Conservation (phyloP, 2,113 vertebrate species). For the Hassar affinis region DNA sequence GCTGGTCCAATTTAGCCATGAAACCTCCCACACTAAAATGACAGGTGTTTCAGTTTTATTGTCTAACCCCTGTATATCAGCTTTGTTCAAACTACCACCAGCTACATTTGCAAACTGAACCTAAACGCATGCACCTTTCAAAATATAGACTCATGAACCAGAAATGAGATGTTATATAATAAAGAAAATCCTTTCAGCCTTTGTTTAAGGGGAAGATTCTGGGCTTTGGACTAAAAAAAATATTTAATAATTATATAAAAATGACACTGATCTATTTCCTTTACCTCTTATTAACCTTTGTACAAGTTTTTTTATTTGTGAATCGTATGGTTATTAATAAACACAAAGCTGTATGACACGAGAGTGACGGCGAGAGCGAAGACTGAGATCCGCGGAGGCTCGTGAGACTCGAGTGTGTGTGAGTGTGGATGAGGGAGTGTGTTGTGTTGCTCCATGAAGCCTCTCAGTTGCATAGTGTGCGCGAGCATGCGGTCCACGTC, state of each 20-base stretch:
- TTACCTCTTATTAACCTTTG: not conserved
- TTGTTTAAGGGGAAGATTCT: not conserved
- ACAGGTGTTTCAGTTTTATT: too few species aligned
- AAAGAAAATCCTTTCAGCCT: not conserved
- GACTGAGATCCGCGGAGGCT: not conserved
- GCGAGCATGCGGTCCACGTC: constrained; percentile 7
- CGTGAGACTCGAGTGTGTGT: not conserved
- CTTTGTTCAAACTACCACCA: too few species aligned
- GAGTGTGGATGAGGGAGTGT: constrained; percentile 7
- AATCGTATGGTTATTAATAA: not conserved
- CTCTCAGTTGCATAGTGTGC: constrained; percentile 56
- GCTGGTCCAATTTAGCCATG: too few species aligned
- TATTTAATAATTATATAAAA: not conserved
- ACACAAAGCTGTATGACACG: constrained; percentile 52
- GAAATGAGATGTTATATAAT: too few species aligned
- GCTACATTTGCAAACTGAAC: too few species aligned
- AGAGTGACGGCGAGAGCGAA: constrained; percentile 24
- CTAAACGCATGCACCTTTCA: too few species aligned
- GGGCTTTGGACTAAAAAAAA: not conserved
- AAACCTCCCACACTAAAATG: too few species aligned
- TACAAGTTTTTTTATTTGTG: too few species aligned
- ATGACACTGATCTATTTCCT: not conserved
- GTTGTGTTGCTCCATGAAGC: not conserved
- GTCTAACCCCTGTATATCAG: too few species aligned
- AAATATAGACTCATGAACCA: too few species aligned